A percentile compares a stretch with the other conserved stretches of the same genome.
phyloP scores from a whole-genome alignment of 2,888 invertebrate species.

The Eupithecia centaureata region DNA sequence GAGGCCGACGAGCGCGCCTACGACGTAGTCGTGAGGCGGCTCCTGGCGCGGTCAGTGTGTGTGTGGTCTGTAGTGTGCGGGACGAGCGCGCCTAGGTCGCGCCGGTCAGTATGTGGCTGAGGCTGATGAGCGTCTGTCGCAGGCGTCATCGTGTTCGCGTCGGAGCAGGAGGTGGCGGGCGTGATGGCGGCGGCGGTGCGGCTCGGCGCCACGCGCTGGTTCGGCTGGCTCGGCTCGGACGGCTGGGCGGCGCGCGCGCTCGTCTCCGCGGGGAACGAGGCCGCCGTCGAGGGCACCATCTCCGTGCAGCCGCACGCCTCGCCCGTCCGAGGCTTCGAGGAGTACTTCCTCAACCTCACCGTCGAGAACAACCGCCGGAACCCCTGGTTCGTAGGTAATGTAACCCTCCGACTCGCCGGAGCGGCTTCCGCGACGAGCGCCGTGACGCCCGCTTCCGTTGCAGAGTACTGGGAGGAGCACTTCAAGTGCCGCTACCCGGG shows the following conservation, averaged over 20 bases:
- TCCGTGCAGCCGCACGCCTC: constrained; percentile 97
- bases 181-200: constrained; percentile 96
- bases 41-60: no score
- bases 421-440: background rate
- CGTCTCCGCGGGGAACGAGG: constrained; percentile 93
- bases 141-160: constrained; percentile 98
- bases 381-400: constrained; percentile 96
- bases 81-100: constrained; percentile 66
- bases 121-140: no score
- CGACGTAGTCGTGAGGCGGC: no score
- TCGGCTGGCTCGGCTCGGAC: constrained; percentile 98
- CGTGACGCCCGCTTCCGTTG: background rate
- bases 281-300: constrained; percentile 90
- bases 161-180: constrained; percentile 97
- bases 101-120: no score
- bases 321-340: constrained; percentile 92
- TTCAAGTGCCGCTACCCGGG: constrained; percentile 94
- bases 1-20: no score
- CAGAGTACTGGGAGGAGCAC: constrained; percentile 98
- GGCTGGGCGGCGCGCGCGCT: constrained; percentile 96
- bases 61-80: no score
- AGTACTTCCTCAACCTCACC: constrained; percentile 93
- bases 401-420: constrained; percentile 5
- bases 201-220: constrained; percentile 91
- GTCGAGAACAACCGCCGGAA: constrained; percentile 95